A percentile compares a stretch with the other conserved stretches of the same genome.
These are phyloP conservation scores for Planiliza haematocheilus DNA, from an alignment of 2,113 vertebrate genomes.

Conservation along the genomic window DNA sequence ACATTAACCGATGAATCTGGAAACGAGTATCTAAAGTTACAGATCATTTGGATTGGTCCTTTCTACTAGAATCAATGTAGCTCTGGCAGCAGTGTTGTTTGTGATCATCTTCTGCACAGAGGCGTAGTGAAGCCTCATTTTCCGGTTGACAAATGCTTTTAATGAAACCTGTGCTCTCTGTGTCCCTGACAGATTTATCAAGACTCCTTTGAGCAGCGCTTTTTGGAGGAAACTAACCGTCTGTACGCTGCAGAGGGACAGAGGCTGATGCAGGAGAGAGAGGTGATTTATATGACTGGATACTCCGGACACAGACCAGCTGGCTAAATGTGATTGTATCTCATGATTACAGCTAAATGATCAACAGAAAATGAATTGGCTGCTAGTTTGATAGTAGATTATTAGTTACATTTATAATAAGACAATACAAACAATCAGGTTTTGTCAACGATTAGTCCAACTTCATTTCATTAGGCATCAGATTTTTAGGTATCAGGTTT, in stretches of 20 bases:
- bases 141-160: constrained; percentile 47
- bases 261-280: constrained; percentile 98
- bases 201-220: constrained; percentile 97
- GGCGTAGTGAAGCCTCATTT: constrained; percentile 22
- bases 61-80: neutral
- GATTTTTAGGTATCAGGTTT: too few species aligned
- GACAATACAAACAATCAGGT: too few species aligned
- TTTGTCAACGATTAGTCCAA: too few species aligned
- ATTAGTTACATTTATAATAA: too few species aligned
- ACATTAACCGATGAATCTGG: neutral
- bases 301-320: neutral
- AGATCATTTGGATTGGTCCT: neutral
- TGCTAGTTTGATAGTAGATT: too few species aligned
- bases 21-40: neutral
- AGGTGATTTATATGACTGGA: constrained; percentile 84
- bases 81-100: constrained; percentile 18
- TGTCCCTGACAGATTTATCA: constrained; percentile 91
- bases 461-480: too few species aligned
- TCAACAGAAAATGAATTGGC: too few species aligned
- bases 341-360: too few species aligned
- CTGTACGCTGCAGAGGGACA: constrained; percentile 97
- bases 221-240: constrained; percentile 98
- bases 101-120: constrained; percentile 2
- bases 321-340: neutral
- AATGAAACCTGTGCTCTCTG: constrained; percentile 51